Percentiles rank a stretch among this genome's conserved stretches.
Evolutionary conservation across 2,113 vertebrate species (phyloP).

Genomic region (Chlorodrepanis virens): DNA sequence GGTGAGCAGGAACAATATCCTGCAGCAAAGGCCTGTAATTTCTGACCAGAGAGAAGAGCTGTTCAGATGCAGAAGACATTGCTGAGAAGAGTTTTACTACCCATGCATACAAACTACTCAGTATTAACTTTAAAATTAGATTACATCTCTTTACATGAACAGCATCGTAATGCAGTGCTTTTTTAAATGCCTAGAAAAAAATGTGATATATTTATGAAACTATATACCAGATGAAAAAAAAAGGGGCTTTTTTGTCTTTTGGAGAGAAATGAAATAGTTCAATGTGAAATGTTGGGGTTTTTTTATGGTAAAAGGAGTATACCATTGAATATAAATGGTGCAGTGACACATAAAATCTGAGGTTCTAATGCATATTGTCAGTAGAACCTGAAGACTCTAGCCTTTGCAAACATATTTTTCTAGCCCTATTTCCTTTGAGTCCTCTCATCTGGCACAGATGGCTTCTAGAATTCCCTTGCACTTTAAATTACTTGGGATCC

Average conservation of each 20-base stretch:
- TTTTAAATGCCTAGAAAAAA: not conserved
- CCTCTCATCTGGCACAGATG: not conserved
- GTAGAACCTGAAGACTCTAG: not conserved
- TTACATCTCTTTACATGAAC: not conserved
- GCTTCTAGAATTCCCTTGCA: not conserved
- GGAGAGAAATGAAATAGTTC: not conserved
- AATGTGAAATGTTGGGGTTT: not conserved
- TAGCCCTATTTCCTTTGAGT: not conserved
- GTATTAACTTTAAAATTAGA: not conserved
- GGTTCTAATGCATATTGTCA: not conserved
- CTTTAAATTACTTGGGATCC: not conserved
- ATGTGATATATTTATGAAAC: not conserved
- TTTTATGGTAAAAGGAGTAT: not conserved
- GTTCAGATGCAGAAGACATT: not conserved
- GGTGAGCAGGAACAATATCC: not conserved
- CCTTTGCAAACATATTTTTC: not conserved
- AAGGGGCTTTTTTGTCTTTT: not conserved
- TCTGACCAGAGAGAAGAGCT: not conserved
- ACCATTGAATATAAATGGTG: not conserved
- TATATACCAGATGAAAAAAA: not conserved
- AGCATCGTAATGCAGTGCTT: not conserved
- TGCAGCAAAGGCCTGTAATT: not conserved
- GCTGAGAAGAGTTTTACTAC: not conserved
- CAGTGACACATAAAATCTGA: not conserved
- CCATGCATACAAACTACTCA: not conserved